Evolutionary conservation across 2,113 vertebrate genomes (phyloP).

Genomic region (Varanus komodoensis): DNA sequence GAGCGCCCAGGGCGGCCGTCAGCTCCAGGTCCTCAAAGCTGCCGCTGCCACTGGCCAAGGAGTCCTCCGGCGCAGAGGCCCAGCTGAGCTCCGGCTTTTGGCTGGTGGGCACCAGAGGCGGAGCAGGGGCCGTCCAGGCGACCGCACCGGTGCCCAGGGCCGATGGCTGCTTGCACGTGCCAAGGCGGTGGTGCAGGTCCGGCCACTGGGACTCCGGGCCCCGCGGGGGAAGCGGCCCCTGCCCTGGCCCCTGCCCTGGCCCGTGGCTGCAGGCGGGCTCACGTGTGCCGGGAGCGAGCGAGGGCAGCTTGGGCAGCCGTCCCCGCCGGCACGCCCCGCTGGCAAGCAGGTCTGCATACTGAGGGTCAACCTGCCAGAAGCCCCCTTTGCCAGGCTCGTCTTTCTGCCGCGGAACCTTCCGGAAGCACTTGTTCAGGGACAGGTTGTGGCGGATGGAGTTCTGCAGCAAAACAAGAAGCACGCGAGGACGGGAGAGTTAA

Average conservation of each 20-base stretch:
- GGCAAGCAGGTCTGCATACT: slow-evolving; percentile 85
- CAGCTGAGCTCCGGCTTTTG: slow-evolving; percentile 79
- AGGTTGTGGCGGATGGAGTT: slow-evolving; percentile 95
- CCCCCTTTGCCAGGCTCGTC: slow-evolving; percentile 93
- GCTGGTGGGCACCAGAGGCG: slow-evolving; percentile 74
- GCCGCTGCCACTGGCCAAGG: slow-evolving; percentile 78
- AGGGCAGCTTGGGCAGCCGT: slow-evolving; percentile 75
- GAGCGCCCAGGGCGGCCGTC: slow-evolving; percentile 80
- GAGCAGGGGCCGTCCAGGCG: slow-evolving; percentile 70
- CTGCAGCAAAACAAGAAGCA: slow-evolving; percentile 68
- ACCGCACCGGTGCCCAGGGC: slow-evolving; percentile 67
- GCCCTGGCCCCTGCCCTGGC: slow-evolving; percentile 7
- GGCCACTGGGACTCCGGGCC: neutral
- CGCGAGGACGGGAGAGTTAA: neutral
- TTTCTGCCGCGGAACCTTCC: slow-evolving; percentile 93
- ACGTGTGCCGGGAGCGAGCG: slow-evolving; percentile 39
- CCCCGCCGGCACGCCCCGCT: slow-evolving; percentile 84
- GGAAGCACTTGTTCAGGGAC: slow-evolving; percentile 95
- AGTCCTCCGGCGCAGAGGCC: slow-evolving; percentile 81
- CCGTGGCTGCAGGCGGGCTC: neutral
- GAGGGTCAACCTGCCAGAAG: slow-evolving; percentile 89
- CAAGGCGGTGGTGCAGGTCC: slow-evolving; percentile 7
- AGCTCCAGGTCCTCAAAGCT: slow-evolving; percentile 87
- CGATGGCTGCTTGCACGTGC: slow-evolving; percentile 74
- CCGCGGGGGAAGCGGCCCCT: neutral